phyloP scores from a whole-genome alignment of 2,888 invertebrate genomes.

The Drosophila diplacantha region DNA sequence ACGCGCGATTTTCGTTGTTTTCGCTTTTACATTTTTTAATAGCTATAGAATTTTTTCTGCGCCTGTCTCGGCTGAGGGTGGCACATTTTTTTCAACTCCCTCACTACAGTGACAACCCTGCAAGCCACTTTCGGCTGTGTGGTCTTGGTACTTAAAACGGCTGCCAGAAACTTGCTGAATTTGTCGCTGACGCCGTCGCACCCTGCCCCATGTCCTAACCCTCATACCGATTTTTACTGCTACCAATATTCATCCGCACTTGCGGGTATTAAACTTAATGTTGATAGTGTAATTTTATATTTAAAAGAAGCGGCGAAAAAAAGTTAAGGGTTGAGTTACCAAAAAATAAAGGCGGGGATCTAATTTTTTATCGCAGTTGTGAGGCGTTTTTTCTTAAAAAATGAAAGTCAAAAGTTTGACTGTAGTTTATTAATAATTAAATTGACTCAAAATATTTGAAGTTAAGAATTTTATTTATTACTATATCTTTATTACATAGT shows the following conservation, averaged over 20 bases:
- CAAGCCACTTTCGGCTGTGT: constrained; percentile 52
- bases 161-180: constrained; percentile 47
- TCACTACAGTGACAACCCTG: constrained; percentile 59
- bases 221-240: constrained; percentile 10
- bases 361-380: constrained; percentile 31
- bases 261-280: constrained; percentile 74
- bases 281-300: constrained; percentile 74
- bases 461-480: neutral
- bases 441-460: neutral
- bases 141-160: constrained; percentile 66
- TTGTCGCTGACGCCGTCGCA: constrained; percentile 17
- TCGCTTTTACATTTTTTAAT: constrained; percentile 73
- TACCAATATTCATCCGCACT: constrained; percentile 53
- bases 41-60: constrained; percentile 62
- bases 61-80: constrained; percentile 35
- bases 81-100: constrained; percentile 40
- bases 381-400: neutral
- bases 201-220: neutral
- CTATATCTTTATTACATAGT: no score
- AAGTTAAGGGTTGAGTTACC: constrained; percentile 55
- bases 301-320: constrained; percentile 53
- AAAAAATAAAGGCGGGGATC: constrained; percentile 18
- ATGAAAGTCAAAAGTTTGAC: neutral
- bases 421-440: neutral
- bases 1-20: constrained; percentile 73